Conservation (phyloP, 2,113 vertebrate species). For the Athene noctua region DNA sequence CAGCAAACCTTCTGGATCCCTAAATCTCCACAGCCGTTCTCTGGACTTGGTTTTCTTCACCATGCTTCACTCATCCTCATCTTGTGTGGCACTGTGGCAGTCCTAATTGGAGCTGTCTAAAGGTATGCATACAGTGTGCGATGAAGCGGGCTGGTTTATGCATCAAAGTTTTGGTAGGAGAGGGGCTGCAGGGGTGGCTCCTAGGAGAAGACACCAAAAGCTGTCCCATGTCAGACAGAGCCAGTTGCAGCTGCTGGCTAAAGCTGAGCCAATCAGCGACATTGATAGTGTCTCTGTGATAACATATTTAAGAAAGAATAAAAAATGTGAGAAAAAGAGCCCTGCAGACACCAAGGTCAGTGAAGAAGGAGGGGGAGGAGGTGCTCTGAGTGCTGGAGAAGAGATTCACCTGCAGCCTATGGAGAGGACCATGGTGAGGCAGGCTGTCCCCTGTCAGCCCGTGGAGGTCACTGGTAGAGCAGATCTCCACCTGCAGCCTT, state of each 20-base stretch:
- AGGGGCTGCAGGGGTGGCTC: background rate
- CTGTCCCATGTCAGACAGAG: background rate
- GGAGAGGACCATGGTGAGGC: no score
- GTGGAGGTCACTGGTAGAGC: no score
- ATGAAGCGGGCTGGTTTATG: background rate
- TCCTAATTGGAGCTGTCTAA: background rate
- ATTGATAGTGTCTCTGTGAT: no score
- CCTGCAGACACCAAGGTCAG: no score
- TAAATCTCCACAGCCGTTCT: background rate
- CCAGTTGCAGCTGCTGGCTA: accelerated
- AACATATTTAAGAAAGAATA: no score
- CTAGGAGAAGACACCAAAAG: background rate
- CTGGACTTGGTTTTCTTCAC: background rate
- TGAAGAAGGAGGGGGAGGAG: no score
- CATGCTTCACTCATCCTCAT: background rate
- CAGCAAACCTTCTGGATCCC: background rate
- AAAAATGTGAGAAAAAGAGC: no score
- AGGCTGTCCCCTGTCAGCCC: no score
- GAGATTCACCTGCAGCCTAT: no score
- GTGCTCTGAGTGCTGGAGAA: no score
- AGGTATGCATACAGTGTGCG: background rate
- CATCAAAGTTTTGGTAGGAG: background rate
- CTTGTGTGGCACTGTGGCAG: background rate
- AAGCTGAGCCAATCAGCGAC: background rate
- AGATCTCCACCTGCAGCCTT: no score